Conservation (phyloP, 2,888 invertebrate species). For the Pristionchus mayeri region DNA sequence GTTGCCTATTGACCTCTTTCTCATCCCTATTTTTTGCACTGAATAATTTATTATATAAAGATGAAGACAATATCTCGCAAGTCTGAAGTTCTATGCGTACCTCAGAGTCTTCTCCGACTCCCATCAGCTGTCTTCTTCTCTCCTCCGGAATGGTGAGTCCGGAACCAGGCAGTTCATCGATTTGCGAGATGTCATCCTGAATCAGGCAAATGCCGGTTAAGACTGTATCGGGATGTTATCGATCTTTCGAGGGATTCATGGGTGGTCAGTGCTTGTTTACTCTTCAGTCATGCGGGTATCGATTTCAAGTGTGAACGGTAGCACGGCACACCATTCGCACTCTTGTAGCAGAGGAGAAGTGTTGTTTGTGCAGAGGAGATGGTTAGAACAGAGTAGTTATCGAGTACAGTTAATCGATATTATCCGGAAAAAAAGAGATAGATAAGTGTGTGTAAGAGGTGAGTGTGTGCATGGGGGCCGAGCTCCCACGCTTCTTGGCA, state of each 20-base stretch:
- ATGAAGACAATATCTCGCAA: no score
- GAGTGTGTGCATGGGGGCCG: slow-evolving; percentile 2
- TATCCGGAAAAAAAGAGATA: slow-evolving; percentile 31
- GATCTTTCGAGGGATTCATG: not conserved
- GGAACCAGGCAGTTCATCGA: slow-evolving; percentile 72
- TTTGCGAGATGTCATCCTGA: slow-evolving; percentile 61
- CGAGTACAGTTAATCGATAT: slow-evolving; percentile 21
- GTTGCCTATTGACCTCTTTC: no score
- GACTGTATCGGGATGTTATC: not conserved
- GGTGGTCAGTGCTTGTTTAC: not conserved
- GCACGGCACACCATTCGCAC: not conserved
- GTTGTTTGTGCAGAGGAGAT: not conserved
- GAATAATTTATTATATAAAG: no score
- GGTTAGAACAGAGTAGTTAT: not conserved
- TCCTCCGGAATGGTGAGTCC: slow-evolving; percentile 73
- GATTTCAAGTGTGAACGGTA: not conserved
- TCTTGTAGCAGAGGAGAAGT: not conserved
- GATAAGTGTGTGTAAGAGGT: slow-evolving; percentile 34
- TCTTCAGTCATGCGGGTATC: not conserved
- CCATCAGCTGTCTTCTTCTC: slow-evolving; percentile 71
- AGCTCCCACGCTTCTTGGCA: not conserved
- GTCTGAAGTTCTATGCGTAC: slow-evolving; percentile 41
- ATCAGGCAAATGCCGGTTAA: not conserved
- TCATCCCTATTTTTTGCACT: not conserved
- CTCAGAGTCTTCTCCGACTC: slow-evolving; percentile 62